Conservation (phyloP, 2,888 invertebrate species). For the Himalopsyche anomala region DNA sequence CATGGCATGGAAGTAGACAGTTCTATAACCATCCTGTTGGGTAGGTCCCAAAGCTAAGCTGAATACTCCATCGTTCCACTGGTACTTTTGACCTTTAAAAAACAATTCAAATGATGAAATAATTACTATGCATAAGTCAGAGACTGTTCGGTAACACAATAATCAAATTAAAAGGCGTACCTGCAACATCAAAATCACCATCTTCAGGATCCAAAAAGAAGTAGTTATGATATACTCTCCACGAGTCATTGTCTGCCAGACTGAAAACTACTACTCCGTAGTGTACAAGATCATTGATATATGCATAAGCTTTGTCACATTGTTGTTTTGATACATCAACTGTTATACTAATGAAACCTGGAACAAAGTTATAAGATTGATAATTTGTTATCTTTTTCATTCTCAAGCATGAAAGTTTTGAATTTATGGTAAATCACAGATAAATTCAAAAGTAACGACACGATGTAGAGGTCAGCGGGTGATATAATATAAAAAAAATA, state of each 20-base stretch:
- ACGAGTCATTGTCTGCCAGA: conserved; percentile 79
- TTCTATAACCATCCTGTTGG: conserved; percentile 76
- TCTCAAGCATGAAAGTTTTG: neutral
- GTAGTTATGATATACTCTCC: conserved; percentile 85
- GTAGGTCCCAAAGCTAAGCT: conserved; percentile 80
- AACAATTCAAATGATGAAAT: neutral
- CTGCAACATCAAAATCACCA: conserved; percentile 82
- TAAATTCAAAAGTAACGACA: neutral
- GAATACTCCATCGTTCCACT: conserved; percentile 89
- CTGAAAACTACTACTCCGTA: conserved; percentile 81
- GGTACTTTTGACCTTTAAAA: conserved; percentile 80
- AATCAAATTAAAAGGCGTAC: conserved; percentile 67
- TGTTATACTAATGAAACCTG: conserved; percentile 82
- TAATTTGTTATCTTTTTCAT: neutral
- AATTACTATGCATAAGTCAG: neutral
- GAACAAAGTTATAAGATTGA: conserved; percentile 62
- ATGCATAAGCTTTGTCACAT: conserved; percentile 83
- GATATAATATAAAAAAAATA: too few species aligned
- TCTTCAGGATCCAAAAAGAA: conserved; percentile 84
- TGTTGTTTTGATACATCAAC: conserved; percentile 79
- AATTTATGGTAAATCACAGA: too few species aligned
- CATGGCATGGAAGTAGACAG: conserved; percentile 87
- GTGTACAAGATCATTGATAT: conserved; percentile 82
- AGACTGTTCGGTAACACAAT: neutral
- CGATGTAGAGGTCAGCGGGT: neutral